Evolutionary conservation across 1,140 invertebrate species (phyloP).

Genomic region (Drosophila orena): DNA sequence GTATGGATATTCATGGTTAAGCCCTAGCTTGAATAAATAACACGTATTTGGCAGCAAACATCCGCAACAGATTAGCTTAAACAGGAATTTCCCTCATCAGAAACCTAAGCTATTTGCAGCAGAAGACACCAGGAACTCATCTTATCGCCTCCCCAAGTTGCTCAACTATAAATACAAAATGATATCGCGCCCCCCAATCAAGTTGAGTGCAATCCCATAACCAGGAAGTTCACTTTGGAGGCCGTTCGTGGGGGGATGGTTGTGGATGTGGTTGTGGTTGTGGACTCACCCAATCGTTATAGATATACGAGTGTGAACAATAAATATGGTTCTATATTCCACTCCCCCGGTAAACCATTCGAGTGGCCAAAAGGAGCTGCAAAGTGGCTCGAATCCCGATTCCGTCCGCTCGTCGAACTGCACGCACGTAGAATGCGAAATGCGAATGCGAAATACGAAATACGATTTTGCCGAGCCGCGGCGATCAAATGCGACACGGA

Average conservation of each 20-base stretch:
- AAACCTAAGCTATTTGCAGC: constrained; percentile 4
- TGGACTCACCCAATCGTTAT: constrained; percentile 44
- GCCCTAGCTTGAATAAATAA: neutral
- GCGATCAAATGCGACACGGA: constrained; percentile 67
- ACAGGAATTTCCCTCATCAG: neutral
- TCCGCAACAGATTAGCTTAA: neutral
- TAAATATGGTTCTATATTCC: constrained; percentile 8
- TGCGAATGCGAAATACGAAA: constrained; percentile 71
- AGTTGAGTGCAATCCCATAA: constrained; percentile 31
- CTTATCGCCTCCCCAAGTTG: constrained; percentile 16
- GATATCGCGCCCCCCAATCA: constrained; percentile 36
- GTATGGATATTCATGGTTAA: neutral
- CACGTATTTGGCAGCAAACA: neutral
- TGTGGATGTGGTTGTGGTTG: constrained; percentile 3
- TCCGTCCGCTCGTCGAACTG: constrained; percentile 49
- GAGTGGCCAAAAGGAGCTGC: constrained; percentile 27
- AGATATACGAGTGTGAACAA: constrained; percentile 4
- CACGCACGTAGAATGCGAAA: constrained; percentile 69
- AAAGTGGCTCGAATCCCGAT: constrained; percentile 10
- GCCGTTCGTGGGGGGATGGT: neutral
- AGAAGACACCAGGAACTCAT: constrained; percentile 44
- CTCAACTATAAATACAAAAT: neutral
- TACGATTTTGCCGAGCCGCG: constrained; percentile 59
- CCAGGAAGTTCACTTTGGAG: constrained; percentile 41
- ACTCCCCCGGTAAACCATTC: constrained; percentile 21